These are phyloP conservation scores for Drosophila bocqueti DNA, from an alignment of 1,140 invertebrate species.

Conservation along the genomic window DNA sequence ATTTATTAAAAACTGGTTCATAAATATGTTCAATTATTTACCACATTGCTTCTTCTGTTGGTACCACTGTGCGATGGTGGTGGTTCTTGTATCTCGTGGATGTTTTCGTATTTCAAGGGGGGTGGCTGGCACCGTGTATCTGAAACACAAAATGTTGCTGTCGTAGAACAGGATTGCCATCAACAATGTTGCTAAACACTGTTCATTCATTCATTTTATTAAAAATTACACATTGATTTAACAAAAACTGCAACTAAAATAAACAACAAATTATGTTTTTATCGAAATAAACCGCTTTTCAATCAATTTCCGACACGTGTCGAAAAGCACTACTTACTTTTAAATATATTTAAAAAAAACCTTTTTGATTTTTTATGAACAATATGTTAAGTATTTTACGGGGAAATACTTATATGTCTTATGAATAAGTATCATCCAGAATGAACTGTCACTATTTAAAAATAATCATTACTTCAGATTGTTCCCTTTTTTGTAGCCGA, in stretches of 20 bases:
- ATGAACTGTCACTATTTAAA: background rate
- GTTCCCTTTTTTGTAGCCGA: fast-evolving
- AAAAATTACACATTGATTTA: background rate
- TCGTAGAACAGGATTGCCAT: background rate
- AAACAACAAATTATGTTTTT: no score
- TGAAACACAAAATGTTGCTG: background rate
- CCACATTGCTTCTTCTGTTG: background rate
- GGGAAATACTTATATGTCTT: background rate
- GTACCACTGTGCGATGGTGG: constrained; percentile 5
- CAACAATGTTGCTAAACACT: constrained; percentile 1
- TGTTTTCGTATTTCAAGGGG: constrained; percentile 11
- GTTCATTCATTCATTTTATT: background rate
- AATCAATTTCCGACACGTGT: no score
- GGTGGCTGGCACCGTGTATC: background rate
- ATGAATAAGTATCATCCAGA: background rate
- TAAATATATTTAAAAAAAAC: no score
- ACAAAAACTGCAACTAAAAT: no score
- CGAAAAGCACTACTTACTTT: no score
- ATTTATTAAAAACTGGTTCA: no score
- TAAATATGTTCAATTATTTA: background rate
- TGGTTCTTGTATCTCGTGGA: constrained; percentile 5
- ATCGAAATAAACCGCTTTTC: no score
- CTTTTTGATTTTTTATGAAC: no score
- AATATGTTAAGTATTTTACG: background rate
- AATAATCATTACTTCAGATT: background rate